phyloP scores from a whole-genome alignment of 2,888 invertebrate species.

The Ichneumoninae sp. region DNA sequence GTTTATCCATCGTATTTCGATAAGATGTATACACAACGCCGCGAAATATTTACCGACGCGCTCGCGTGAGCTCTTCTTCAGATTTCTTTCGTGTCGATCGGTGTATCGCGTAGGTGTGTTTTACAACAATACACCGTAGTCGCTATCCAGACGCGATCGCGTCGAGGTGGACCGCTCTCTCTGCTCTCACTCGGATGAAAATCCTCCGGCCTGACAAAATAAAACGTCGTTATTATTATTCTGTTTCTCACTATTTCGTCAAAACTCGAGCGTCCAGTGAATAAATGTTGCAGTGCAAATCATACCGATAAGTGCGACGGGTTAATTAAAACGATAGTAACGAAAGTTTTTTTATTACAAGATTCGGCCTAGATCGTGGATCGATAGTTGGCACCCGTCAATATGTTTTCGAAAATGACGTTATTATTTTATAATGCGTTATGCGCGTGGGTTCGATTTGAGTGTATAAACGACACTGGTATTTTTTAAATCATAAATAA shows the following conservation, averaged over 20 bases:
- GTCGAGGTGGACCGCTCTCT: constrained; percentile 43
- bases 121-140: constrained; percentile 21
- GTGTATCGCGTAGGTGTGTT: constrained; percentile 5
- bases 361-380: background rate
- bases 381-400: background rate
- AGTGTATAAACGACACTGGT: background rate
- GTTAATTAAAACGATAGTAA: background rate
- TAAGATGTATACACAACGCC: background rate
- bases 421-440: constrained; percentile 9
- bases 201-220: too few species aligned
- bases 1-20: background rate
- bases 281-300: background rate
- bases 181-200: background rate
- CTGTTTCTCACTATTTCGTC: background rate
- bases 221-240: background rate
- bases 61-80: constrained; percentile 7
- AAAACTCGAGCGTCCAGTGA: background rate
- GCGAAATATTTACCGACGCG: background rate
- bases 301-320: background rate
- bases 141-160: constrained; percentile 51
- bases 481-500: background rate
- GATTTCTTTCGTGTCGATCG: constrained; percentile 19
- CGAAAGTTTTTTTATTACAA: background rate
- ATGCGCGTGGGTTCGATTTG: background rate
- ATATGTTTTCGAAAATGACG: constrained; percentile 22